Conservation (phyloP, 2,888 invertebrate genomes). For the Halictus ligatus region DNA sequence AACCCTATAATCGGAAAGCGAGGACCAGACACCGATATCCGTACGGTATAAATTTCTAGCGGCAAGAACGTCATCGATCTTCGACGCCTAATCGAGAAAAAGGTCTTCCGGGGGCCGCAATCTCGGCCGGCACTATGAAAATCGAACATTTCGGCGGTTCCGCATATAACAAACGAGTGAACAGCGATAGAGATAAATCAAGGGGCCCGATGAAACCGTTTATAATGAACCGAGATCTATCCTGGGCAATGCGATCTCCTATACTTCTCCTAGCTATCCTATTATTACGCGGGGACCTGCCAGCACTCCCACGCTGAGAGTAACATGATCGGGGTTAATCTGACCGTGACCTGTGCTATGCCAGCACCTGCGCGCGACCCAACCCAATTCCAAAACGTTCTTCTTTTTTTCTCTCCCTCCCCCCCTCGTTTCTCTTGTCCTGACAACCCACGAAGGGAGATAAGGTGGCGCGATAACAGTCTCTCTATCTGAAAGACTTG, state of each 20-base stretch:
- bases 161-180: slow-evolving; percentile 45
- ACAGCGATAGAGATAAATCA: slow-evolving; percentile 72
- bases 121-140: slow-evolving; percentile 3
- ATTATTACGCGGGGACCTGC: slow-evolving; percentile 80
- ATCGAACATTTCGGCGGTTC: slow-evolving; percentile 32
- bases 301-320: slow-evolving; percentile 83
- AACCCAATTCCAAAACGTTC: slow-evolving; percentile 67
- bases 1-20: slow-evolving; percentile 6
- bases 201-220: slow-evolving; percentile 73
- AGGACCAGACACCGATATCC: background rate
- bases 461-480: slow-evolving; percentile 58
- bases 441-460: slow-evolving; percentile 49
- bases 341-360: slow-evolving; percentile 82
- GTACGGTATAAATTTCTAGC: slow-evolving; percentile 19
- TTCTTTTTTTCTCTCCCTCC: slow-evolving; percentile 52
- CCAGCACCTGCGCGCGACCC: slow-evolving; percentile 76
- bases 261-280: slow-evolving; percentile 76
- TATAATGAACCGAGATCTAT: slow-evolving; percentile 74
- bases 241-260: slow-evolving; percentile 63
- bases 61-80: slow-evolving; percentile 29
- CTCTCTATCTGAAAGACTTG: slow-evolving; percentile 43
- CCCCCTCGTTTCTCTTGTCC: background rate
- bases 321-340: slow-evolving; percentile 84
- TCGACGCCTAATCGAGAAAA: slow-evolving; percentile 14
- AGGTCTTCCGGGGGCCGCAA: slow-evolving; percentile 25